A percentile compares a stretch with the other conserved stretches of the same genome.
These are phyloP conservation scores for Mesitornis unicolor DNA, from an alignment of 2,113 vertebrate genomes.

Conservation along the genomic window DNA sequence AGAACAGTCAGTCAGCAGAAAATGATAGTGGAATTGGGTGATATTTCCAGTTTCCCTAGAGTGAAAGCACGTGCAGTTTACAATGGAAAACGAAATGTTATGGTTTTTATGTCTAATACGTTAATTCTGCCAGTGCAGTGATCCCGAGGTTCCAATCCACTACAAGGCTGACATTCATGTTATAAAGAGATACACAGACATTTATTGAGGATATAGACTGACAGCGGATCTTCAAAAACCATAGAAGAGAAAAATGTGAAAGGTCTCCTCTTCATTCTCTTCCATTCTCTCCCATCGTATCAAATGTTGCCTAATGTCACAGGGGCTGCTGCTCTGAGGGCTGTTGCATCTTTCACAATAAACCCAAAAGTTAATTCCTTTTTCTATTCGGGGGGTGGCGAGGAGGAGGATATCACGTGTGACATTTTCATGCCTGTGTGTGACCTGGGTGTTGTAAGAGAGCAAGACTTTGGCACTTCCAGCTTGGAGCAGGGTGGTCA, in stretches of 20 bases:
- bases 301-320: neutral
- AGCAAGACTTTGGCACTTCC: neutral
- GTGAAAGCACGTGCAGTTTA: neutral
- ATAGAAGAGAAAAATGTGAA: neutral
- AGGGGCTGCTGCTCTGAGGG: neutral
- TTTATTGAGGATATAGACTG: neutral
- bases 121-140: conserved; percentile 21
- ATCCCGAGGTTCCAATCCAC: neutral
- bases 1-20: neutral
- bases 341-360: neutral
- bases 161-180: neutral
- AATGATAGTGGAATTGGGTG: neutral
- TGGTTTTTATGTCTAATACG: neutral
- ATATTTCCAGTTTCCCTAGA: conserved; percentile 3
- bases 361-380: neutral
- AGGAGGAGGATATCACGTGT: rapidly evolving
- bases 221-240: neutral
- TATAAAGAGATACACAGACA: neutral
- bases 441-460: neutral
- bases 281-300: neutral
- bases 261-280: neutral
- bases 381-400: neutral
- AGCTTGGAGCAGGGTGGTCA: neutral
- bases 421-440: neutral
- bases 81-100: conserved; percentile 27